These are phyloP conservation scores for Portunus trituberculatus DNA, from an alignment of 1,140 invertebrate genomes.

Conservation along the genomic window DNA sequence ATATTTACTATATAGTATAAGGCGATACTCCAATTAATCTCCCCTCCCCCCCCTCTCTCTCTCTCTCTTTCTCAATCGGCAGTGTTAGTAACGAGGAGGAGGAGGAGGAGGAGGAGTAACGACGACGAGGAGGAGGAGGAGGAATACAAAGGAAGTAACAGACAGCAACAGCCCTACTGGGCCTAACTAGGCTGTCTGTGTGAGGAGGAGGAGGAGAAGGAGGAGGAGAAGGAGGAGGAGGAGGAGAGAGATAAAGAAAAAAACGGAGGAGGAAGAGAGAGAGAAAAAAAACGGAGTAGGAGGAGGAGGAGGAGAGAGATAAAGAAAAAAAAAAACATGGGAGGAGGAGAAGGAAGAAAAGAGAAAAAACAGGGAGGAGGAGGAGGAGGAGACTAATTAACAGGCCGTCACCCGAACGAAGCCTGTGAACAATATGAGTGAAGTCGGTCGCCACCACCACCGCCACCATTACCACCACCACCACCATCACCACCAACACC, in stretches of 20 bases:
- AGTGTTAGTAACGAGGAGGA: no score
- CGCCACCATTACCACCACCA: no score
- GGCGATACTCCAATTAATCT: not conserved
- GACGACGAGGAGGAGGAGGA: not conserved
- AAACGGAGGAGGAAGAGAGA: no score
- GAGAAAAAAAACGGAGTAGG: not conserved
- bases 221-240: not conserved
- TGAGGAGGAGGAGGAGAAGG: not conserved
- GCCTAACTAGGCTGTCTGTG: no score
- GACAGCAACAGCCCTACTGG: no score
- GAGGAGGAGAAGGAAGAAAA: not conserved
- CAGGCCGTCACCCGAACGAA: no score
- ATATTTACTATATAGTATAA: not conserved
- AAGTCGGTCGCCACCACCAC: no score
- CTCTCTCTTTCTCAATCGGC: not conserved
- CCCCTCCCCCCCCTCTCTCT: not conserved
- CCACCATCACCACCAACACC: no score
- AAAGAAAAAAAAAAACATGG: not conserved
- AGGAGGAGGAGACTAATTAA: no score
- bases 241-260: no score
- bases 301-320: not conserved
- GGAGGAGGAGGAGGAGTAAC: not conserved
- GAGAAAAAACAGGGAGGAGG: not conserved
- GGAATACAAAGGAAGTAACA: not conserved
- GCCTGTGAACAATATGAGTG: no score